Conservation (phyloP, 2,113 vertebrate species). For the Pongo abelii region DNA sequence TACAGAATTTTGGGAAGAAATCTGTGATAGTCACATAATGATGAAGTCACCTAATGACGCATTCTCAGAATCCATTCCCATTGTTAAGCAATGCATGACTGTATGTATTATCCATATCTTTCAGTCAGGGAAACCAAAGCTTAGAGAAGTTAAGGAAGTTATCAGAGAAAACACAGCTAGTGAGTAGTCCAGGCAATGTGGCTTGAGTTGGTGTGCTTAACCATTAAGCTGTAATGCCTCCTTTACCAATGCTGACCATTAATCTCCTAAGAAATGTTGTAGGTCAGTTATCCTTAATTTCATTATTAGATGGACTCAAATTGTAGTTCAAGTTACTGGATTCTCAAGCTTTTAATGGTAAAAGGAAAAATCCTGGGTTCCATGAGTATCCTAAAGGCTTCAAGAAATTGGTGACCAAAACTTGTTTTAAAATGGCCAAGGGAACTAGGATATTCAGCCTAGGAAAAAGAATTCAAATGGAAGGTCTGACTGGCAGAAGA, state of each 20-base stretch:
- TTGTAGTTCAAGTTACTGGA: neutral
- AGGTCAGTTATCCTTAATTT: neutral
- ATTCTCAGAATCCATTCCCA: neutral
- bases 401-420: neutral
- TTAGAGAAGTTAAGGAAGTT: neutral
- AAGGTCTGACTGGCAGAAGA: neutral
- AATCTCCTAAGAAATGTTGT: neutral
- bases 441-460: neutral
- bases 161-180: neutral
- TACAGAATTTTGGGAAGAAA: no score
- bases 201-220: neutral
- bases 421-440: neutral
- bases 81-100: neutral
- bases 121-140: neutral
- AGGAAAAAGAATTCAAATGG: slow-evolving; percentile 14
- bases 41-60: neutral
- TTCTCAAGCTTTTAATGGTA: neutral
- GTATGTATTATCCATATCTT: neutral
- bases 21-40: neutral
- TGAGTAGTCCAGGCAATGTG: neutral
- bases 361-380: neutral
- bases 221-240: neutral
- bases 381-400: neutral
- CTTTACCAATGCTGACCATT: neutral
- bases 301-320: neutral